phyloP scores from a whole-genome alignment of 1,140 invertebrate genomes.

The Ceratosolen solmsi region DNA sequence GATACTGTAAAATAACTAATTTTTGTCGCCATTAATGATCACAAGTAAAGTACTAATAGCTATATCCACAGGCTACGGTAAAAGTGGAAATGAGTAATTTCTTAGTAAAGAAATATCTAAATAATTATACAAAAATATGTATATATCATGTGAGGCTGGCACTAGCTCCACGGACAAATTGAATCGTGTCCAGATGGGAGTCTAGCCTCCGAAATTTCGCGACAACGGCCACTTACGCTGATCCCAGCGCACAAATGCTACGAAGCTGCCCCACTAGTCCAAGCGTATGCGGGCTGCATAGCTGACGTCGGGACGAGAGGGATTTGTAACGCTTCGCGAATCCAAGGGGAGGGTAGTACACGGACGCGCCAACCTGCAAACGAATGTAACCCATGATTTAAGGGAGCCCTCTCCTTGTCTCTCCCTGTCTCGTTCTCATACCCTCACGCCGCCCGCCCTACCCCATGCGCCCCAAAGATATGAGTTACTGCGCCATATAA shows the following conservation, averaged over 20 bases:
- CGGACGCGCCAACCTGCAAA: constrained; percentile 51
- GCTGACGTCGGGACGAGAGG: constrained; percentile 4
- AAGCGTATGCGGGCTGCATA: neutral
- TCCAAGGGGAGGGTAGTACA: neutral
- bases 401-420: constrained; percentile 55
- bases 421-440: neutral
- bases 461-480: constrained; percentile 62
- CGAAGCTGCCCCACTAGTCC: neutral
- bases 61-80: too few species aligned
- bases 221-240: neutral
- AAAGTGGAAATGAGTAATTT: too few species aligned
- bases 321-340: constrained; percentile 29
- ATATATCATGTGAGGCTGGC: neutral
- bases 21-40: too few species aligned
- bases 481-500: constrained; percentile 67
- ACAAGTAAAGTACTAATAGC: too few species aligned
- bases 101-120: too few species aligned
- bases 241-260: neutral
- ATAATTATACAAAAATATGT: too few species aligned
- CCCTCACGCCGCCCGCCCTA: constrained; percentile 48
- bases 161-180: neutral
- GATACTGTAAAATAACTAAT: too few species aligned
- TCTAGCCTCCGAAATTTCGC: neutral
- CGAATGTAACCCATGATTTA: constrained; percentile 65
- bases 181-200: neutral